Percentiles rank a stretch among this genome's conserved stretches.
These are phyloP conservation scores for Trididemnum nubilum DNA, from an alignment of 23 tunicate genomes.

Conservation along the genomic window DNA sequence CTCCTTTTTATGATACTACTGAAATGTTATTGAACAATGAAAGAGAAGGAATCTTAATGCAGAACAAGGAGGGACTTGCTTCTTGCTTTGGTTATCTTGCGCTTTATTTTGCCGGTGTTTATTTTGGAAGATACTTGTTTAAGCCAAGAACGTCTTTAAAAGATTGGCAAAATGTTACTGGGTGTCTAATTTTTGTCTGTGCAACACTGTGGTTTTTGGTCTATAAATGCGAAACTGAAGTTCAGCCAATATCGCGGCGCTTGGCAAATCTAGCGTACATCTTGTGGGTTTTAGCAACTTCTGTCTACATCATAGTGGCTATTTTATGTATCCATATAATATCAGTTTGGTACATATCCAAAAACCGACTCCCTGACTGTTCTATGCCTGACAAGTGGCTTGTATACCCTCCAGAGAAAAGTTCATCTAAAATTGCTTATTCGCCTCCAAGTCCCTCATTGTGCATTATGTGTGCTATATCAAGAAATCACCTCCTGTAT, in stretches of 20 bases:
- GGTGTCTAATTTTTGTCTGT: slow-evolving; percentile 8
- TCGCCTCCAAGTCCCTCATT: slow-evolving; percentile 36
- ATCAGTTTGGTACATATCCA: background rate
- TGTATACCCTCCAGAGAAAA: background rate
- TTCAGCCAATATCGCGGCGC: slow-evolving; percentile 76
- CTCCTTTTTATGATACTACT: slow-evolving; percentile 28
- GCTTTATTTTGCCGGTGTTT: slow-evolving; percentile 67
- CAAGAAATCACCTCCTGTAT: slow-evolving; percentile 65
- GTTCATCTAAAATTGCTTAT: slow-evolving; percentile 13
- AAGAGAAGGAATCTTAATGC: slow-evolving; percentile 57
- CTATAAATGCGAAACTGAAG: background rate
- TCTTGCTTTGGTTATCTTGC: slow-evolving; percentile 69
- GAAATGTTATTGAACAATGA: slow-evolving; percentile 34
- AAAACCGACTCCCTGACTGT: slow-evolving; percentile 27
- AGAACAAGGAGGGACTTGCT: slow-evolving; percentile 85
- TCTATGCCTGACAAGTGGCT: slow-evolving; percentile 66
- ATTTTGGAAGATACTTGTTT: slow-evolving; percentile 67
- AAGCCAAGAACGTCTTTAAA: slow-evolving; percentile 34
- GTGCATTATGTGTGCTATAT: slow-evolving; percentile 60
- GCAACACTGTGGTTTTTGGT: slow-evolving; percentile 21
- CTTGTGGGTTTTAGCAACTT: slow-evolving; percentile 50
- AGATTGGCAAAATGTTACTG: slow-evolving; percentile 42
- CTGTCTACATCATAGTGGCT: slow-evolving; percentile 21
- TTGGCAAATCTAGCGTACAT: slow-evolving; percentile 73
- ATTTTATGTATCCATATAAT: slow-evolving; percentile 38